Evolutionary conservation across 1,140 invertebrate species (phyloP), one percentile per base, ranked within the genome.

Genomic region (Cryptotermes secundus): DNA sequence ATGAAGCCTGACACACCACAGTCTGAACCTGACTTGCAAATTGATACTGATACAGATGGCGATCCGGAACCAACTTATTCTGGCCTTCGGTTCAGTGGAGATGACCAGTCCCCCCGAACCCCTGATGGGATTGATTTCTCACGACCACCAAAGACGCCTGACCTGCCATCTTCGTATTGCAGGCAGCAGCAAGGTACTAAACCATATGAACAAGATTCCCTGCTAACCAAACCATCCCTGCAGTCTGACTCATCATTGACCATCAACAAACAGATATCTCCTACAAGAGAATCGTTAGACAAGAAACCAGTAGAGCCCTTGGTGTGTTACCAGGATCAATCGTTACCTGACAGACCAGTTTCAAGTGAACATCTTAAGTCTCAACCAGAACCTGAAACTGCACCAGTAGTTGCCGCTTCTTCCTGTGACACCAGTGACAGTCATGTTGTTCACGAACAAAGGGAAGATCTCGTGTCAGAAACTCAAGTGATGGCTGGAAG

Each of bases 1-100:
- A 91, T 95, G 38, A 96, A 96, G 89, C 95, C 95, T 2, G 95
- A 96, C 81, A 96, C 96, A 3, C 95, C 96, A 9, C 93, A 95
- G 85, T 96, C 96, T 45, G 96, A 97, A 87, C 93, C 94, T 86
- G 95, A 96, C 87, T 89, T 97, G 14, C 94, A 96, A 88, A 97
- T 97, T 83, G 96, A 97, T 88, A 96, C 96, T 2, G 96, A 97
- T 87, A 92, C 90, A n/a, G 90, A 90, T 83, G 45, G 93, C 84
- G 92, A 93, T 81, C 89, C 88, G 14, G 87, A 87, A 86, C 49
- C 82, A 7, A 49, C 24, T 24, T 85, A 85, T 59, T 36, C 83
- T 65, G 87, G 88, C 85, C 85, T 85, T 36, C 87, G 87, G 86
- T 90, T 90, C 83, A 79, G 82, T 49, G 72, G 81, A 9, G 83